Percentiles rank a stretch among this genome's conserved stretches.
phyloP scores from a whole-genome alignment of 2,113 vertebrate genomes.

The Bubo scandiacus region DNA sequence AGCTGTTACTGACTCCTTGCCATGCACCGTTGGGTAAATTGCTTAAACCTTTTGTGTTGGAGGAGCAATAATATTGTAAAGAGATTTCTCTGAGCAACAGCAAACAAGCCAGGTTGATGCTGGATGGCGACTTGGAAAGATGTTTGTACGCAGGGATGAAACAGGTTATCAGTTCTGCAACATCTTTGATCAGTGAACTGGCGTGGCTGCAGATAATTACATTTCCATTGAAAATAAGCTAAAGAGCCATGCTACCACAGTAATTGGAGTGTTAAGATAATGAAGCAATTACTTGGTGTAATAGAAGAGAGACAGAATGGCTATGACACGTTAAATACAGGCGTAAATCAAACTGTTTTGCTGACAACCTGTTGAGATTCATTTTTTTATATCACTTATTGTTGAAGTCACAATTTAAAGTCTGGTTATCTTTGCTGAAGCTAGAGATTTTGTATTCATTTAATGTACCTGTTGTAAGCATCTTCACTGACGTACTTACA shows the following conservation, averaged over 20 bases:
- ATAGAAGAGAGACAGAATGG: not conserved
- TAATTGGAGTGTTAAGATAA: not conserved
- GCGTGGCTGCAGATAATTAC: not conserved
- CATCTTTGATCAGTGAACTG: not conserved
- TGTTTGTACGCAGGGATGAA: not conserved
- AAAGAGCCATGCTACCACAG: rapidly evolving
- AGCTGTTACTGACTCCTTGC: not conserved
- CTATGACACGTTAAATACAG: rapidly evolving
- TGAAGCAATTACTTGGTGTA: not conserved
- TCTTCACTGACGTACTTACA: not conserved
- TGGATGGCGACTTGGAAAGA: not conserved
- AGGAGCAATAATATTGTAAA: not conserved
- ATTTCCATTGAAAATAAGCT: not conserved
- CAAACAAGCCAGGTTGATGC: not conserved
- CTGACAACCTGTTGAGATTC: not conserved
- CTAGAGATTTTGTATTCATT: not conserved
- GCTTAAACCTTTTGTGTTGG: not conserved
- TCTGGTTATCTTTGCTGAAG: not conserved
- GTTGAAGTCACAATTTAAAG: not conserved
- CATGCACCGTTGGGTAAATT: rapidly evolving
- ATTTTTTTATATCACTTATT: not conserved
- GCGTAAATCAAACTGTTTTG: not conserved
- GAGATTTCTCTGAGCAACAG: not conserved
- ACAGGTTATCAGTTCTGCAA: not conserved
- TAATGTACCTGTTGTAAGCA: not conserved